Base-by-base conservation (phyloP, 2,113 vertebrate species). In the Phasianus colchicus region DNA sequence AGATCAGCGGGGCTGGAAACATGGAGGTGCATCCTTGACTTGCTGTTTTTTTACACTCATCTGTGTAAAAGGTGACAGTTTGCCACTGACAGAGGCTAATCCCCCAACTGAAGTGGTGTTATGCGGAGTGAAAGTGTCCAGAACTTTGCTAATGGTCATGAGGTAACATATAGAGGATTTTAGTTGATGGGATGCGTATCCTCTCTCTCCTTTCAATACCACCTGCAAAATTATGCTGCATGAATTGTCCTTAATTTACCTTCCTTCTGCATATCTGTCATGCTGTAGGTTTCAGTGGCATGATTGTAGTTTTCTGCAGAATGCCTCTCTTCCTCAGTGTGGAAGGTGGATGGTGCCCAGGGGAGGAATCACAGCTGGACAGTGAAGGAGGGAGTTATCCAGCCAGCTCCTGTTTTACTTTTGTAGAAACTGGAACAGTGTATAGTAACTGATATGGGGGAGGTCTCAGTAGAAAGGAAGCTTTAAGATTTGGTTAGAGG, bases 81-180 rank as follows among this genome's bases (percentile, higher is more conserved):
- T 88, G 61, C 85, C 76, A 29, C 42, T 17, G 75, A 10, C 54
- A 69, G 81, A 90, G 42, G 71, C 85, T 94, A 89, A 82, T 91
- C 85, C 58, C 83, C 20, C 48, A 54, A 64, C 78, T 83, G 58
- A 72, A 83, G 74, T 24, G 75, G 55, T 61, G 13, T 43, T 47
- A 57, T 63, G 45, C 43, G 79, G 48, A 83, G 45, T 75, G 64
- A 70, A 12, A 76, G 65, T 7, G 32, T 89, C 88, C 54, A 47
- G 75, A 77, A 71, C 45, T 32, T 21, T 88, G 85, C 69, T 91
- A 80, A 88, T 64, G 75, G 80, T 58, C 19, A 2, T 55, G 55
- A 2, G 7, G 76, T 73, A 71, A 64, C 25, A 42, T 25, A 48
- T 15, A 6, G 52, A 24, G 55, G 30, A 92, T 55, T 83, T 92